Evolutionary conservation across 2,797 vertebrate genomes (phyloP), one percentile per base, ranked within the genome.

Genomic region (Enteromius radiatus): DNA sequence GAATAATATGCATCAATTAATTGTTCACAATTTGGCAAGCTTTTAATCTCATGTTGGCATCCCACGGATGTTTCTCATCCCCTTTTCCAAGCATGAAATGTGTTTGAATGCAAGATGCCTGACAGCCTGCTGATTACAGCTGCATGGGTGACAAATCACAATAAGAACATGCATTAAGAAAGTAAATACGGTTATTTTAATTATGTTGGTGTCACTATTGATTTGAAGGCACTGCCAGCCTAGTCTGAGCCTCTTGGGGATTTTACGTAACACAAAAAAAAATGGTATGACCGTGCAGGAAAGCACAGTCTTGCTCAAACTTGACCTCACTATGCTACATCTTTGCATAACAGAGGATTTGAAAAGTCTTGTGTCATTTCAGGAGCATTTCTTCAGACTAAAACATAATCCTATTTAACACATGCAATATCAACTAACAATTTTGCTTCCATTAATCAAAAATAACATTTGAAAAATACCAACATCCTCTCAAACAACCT

Each of bases 231-330:
- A 52, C 26, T 36, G n/a, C n/a, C 45, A 56, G 52, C 14, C 52
- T 76, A 31, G 61, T 63, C 61, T 15, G 7, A 38, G 21, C n/a
- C 33, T 56, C 75, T 77, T 63, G 54, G 23, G 5, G 21, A 26
- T 31, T 47, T 47, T 65, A 47, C 47, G n/a, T 38, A 70, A 26
- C 52, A 38, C 17, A 59, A 41, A 41, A 33, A 43, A 36, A 41
- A 45, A 3, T 23, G 3, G 12, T 36, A 6, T 21, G 28, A 47
- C 11, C 17, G 52, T 4, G 14, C 15, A 11, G 41, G 49, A 23
- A 68, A 54, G 26, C n/a, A 36, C 38, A 45, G 52, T 73, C 54
- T 63, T 70, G 33, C 77, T 52, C 64, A 79, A 68, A 43, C n/a
- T 52, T 76, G 36, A 78, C 10, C 26, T 63, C 23, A 47, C 28